These are phyloP conservation scores for Anableps anableps DNA, from an alignment of 2,797 vertebrate genomes.

Conservation along the genomic window DNA sequence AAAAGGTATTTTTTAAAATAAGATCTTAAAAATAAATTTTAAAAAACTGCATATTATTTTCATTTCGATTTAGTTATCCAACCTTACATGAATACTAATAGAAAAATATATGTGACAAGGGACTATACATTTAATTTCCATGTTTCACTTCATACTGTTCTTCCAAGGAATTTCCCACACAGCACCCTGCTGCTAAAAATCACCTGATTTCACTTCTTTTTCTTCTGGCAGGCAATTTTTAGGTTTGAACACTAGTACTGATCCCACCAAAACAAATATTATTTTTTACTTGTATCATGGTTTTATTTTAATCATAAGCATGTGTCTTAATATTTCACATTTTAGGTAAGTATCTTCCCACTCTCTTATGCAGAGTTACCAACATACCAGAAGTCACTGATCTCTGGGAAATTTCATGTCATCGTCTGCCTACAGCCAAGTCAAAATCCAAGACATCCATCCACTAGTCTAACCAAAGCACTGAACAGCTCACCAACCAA, in stretches of 20 bases:
- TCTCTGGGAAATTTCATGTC: slow-evolving; percentile 51
- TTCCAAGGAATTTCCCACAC: background rate
- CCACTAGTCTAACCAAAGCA: slow-evolving; percentile 40
- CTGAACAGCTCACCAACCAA: slow-evolving; percentile 56
- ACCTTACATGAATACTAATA: background rate
- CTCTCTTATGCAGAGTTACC: slow-evolving; percentile 31
- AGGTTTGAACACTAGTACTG: background rate
- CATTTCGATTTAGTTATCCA: background rate
- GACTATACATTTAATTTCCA: background rate
- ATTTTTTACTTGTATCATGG: background rate
- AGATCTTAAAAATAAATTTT: background rate
- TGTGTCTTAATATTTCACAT: background rate
- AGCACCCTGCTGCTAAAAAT: background rate
- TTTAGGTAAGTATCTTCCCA: slow-evolving; percentile 35
- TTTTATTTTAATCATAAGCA: background rate
- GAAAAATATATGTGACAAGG: background rate
- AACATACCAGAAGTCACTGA: slow-evolving; percentile 63
- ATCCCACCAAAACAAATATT: no score
- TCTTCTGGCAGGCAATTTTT: background rate
- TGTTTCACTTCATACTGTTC: background rate
- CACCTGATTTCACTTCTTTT: background rate
- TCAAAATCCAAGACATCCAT: slow-evolving; percentile 47
- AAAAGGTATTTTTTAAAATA: background rate
- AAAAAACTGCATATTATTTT: background rate
- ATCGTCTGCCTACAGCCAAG: slow-evolving; percentile 43